Evolutionary conservation across 1,140 invertebrate genomes (phyloP).

Genomic region (Ctenoplectra terminalis): DNA sequence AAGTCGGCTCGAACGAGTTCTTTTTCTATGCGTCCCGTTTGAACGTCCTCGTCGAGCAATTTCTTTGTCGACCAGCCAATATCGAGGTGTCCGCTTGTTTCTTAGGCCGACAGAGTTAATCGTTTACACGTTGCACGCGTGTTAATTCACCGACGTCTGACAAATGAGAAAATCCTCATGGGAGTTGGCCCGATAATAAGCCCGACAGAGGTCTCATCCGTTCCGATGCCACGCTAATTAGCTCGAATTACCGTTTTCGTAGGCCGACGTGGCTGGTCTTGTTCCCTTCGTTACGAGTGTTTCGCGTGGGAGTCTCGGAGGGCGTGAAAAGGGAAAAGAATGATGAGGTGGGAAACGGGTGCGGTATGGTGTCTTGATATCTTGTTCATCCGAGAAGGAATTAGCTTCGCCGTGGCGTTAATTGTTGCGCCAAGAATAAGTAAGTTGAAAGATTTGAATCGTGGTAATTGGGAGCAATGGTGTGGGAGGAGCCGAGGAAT

Average conservation of each 20-base stretch:
- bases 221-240: conserved; percentile 23
- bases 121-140: conserved; percentile 57
- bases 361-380: background rate
- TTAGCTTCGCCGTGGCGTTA: background rate
- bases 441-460: background rate
- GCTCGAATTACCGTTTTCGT: conserved; percentile 22
- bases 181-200: conserved; percentile 34
- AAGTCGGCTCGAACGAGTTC: conserved; percentile 30
- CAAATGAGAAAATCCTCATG: conserved; percentile 53
- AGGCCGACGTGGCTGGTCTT: background rate
- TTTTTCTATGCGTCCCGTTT: conserved; percentile 1
- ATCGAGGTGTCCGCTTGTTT: conserved; percentile 36
- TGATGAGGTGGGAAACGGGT: background rate
- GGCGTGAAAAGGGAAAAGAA: background rate
- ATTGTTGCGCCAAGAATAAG: background rate
- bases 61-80: background rate
- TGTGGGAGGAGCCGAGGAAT: background rate
- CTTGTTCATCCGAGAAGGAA: background rate
- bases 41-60: background rate
- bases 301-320: background rate
- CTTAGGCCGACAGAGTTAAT: conserved; percentile 52
- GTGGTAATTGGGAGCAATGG: background rate
- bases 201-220: background rate
- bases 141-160: conserved; percentile 58
- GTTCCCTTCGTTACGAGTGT: background rate